A percentile compares a stretch with the other conserved stretches of the same genome.
Evolutionary conservation across 2,888 invertebrate species (phyloP).

Genomic region (Tetranychus truncatus): DNA sequence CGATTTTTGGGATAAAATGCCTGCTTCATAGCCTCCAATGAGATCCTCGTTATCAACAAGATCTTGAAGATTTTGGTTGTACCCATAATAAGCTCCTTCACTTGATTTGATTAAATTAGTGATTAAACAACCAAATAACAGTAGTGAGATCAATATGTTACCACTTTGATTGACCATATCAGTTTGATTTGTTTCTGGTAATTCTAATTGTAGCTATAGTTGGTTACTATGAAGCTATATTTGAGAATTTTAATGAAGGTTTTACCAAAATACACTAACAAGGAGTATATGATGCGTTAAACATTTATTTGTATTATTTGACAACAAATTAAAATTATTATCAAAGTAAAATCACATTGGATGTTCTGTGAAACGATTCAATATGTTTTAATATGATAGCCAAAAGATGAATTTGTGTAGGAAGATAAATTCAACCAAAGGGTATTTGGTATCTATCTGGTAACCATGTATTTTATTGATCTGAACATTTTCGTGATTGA

Average conservation of each 20-base stretch:
- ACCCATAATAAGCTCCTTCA: neutral
- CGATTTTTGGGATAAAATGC: neutral
- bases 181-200: neutral
- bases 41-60: neutral
- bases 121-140: neutral
- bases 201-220: neutral
- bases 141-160: neutral
- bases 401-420: neutral
- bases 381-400: neutral
- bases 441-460: neutral
- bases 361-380: neutral
- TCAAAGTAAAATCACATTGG: neutral
- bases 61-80: neutral
- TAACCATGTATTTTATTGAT: neutral
- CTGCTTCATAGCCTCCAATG: neutral
- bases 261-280: too few species aligned
- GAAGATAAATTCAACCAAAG: neutral
- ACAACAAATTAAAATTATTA: too few species aligned
- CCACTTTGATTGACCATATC: neutral
- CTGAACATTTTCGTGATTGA: neutral
- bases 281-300: too few species aligned
- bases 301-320: too few species aligned
- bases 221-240: neutral
- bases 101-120: neutral
- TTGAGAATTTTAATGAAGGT: neutral